Evolutionary conservation across 2,113 vertebrate genomes (phyloP).

Genomic region (Coptodon bakossiorum): DNA sequence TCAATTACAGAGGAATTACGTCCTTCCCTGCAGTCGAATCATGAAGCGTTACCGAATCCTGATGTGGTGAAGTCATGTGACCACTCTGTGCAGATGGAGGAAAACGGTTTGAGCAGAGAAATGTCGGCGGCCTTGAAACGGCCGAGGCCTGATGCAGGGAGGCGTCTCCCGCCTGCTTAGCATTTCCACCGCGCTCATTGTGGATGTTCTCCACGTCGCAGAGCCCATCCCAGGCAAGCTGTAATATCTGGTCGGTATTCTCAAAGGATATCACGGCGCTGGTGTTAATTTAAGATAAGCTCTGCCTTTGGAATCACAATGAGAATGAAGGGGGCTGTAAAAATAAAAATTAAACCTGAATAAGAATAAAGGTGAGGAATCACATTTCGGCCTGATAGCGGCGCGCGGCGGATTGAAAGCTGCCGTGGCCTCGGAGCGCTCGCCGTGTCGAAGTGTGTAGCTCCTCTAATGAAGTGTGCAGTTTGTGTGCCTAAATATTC

Average conservation of each 20-base stretch:
- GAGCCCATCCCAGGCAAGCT: conserved; percentile 4
- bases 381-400: conserved; percentile 30
- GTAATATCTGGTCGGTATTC: conserved; percentile 37
- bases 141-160: not conserved
- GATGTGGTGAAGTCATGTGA: not conserved
- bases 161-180: not conserved
- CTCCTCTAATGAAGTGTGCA: not conserved
- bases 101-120: not conserved
- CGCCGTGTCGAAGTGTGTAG: not conserved
- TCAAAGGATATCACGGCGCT: conserved; percentile 29
- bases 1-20: not conserved
- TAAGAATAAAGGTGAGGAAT: conserved; percentile 45
- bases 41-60: not conserved
- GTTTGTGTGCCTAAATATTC: conserved; percentile 18
- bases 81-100: not conserved
- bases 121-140: not conserved
- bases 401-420: conserved; percentile 3
- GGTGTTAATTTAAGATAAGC: conserved; percentile 50
- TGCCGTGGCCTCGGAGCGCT: not conserved
- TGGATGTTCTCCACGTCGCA: conserved; percentile 23
- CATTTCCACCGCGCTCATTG: not conserved
- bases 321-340: conserved; percentile 35
- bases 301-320: conserved; percentile 46
- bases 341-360: conserved; percentile 25
- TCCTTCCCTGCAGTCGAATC: not conserved